Base-by-base conservation (phyloP, 2,113 vertebrate genomes). In the Solea senegalensis region DNA sequence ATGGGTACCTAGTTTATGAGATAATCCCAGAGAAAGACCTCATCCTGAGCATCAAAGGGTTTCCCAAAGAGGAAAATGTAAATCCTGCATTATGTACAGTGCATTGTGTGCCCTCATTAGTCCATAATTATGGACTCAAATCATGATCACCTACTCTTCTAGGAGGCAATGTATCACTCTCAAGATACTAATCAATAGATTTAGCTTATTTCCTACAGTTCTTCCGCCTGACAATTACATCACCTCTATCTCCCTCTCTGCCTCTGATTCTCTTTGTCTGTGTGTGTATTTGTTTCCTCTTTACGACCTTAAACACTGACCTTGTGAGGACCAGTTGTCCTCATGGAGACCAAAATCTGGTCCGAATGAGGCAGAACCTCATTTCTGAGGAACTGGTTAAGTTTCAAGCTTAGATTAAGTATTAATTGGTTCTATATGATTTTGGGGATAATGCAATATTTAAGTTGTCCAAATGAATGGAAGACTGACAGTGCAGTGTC, bases 61-160 rank as follows among this genome's bases (percentile, higher is more conserved):
- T 68, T 74, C 15, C 53, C 56, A 4, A 60, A 66, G 45, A 48
- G 72, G 50, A 69, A 61, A 54, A 14, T 66, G 8, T 49, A 55
- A 59, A 70, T 66, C 40, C 52, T 52, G 27, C 53, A 80, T 81
- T 34, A 70, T 76, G 67, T 66, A 16, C 77, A 40, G 44, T 40
- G 45, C 12, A 77, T 74, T 7, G n/a, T 49, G 40, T 75, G 72
- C 27, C 48, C 27, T 90, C 53, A 69, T 86, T 82, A 78, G 49
- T 40, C 12, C n/a, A 9, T 64, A 79, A 76, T 82, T 72, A 82
- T 76, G 26, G 60, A 39, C 58, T 60, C 9, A 41, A 49, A 74
- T 71, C 46, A n/a, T 41, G 26, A 74, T 46, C 15, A 48, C 70
- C n/a, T 56, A 28, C 16, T 78, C 56, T 56, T 69, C 16, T 57